Conservation (phyloP, 1,140 invertebrate species). For the Atopsyche davidsoni region DNA sequence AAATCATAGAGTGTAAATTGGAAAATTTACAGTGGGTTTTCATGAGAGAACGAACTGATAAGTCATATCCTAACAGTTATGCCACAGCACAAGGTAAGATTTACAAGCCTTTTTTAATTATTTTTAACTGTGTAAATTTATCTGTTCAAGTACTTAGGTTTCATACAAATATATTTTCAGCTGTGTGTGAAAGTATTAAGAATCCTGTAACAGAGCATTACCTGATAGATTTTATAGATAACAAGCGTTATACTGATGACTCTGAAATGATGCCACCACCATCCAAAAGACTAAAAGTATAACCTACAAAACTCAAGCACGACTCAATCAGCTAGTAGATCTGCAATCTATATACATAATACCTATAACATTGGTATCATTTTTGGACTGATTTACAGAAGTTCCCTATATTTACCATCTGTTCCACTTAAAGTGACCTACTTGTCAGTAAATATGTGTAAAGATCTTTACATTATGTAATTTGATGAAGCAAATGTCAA, state of each 20-base stretch:
- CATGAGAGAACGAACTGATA: constrained; percentile 94
- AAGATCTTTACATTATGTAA: too few relatives aligned
- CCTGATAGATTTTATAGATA: constrained; percentile 68
- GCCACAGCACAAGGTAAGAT: constrained; percentile 70
- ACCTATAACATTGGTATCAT: too few relatives aligned
- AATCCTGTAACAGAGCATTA: constrained; percentile 77
- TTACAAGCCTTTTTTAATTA: not conserved
- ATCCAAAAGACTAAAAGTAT: constrained; percentile 31
- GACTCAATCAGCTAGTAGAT: too few relatives aligned
- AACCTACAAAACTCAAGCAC: not conserved
- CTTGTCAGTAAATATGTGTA: too few relatives aligned
- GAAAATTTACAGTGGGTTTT: constrained; percentile 80
- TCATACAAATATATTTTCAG: constrained; percentile 42
- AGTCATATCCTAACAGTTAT: constrained; percentile 90
- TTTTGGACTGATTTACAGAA: too few relatives aligned
- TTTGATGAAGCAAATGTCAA: too few relatives aligned
- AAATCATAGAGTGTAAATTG: constrained; percentile 94
- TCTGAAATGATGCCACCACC: constrained; percentile 59
- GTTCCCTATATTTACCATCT: too few relatives aligned
- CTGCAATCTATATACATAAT: too few relatives aligned
- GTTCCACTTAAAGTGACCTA: too few relatives aligned
- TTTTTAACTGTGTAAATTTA: constrained; percentile 2
- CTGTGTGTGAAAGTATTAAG: constrained; percentile 63
- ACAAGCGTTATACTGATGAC: constrained; percentile 55
- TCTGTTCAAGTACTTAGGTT: constrained; percentile 6